Evolutionary conservation across 1,140 invertebrate genomes (phyloP), one percentile per base, ranked within the genome.

Genomic region (Ganaspis sp.): DNA sequence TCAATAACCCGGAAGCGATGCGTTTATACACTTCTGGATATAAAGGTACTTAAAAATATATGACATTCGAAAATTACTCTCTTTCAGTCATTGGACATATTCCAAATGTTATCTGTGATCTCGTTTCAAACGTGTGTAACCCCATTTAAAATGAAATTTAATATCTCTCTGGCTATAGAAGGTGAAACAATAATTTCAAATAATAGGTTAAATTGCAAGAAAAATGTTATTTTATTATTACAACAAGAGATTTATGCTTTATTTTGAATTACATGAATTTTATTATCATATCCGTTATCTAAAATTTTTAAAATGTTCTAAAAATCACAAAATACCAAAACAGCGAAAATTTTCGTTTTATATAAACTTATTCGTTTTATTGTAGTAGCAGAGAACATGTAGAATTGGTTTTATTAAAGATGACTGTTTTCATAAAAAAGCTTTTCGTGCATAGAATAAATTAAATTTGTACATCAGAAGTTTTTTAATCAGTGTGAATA

Each of bases 401-500:
- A 6, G 6, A 34, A 64, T 3, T 29, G 21, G 29, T 64, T 64
- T 64, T 29, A 12, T 12, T 26, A 64, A 64, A 64, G 11, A 64
- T 64, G 0, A 11, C 12, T 23, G 3, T n/a, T 9, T 49, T 15
- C 0, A 12, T 12, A 0, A 11, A 29, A 29, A 64, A 15, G 4
- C 21, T 11, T 23, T 26, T 15, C 23, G 23, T 64, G 54, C 54
- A 26, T 64, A 29, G 54, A 64, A 11, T 64, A 29, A 64, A 49
- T 49, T 49, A 49, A 49, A 49, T 17, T 49, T 49, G 45, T 49
- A n/a, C 45, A 49, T 15, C 12, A 29, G 23, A 64, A 64, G 21
- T 64, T 64, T 64, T 64, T 64, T 64, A 3, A 64, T 64, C 12
- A 64, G 11, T 26, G 54, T 64, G 54, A 64, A 64, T 64, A 64